These are phyloP conservation scores for Poeciliopsis gracilis DNA, from an alignment of 2,797 vertebrate genomes.

Conservation along the genomic window DNA sequence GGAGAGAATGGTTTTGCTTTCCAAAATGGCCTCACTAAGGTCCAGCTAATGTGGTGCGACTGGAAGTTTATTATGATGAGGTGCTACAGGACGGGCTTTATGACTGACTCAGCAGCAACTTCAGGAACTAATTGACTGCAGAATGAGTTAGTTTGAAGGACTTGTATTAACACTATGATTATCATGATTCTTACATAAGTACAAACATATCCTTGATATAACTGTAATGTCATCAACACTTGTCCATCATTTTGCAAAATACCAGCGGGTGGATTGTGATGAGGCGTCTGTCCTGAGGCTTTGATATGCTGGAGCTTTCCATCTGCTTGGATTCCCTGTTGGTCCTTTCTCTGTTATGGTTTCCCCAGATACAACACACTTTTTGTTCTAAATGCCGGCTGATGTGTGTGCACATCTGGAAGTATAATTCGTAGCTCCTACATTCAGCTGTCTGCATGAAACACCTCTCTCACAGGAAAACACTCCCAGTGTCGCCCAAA, in stretches of 20 bases:
- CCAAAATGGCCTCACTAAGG: conserved; percentile 51
- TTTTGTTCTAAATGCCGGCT: conserved; percentile 41
- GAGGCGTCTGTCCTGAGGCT: conserved; percentile 55
- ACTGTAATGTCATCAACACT: conserved; percentile 11
- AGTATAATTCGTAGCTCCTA: conserved; percentile 36
- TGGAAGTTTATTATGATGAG: conserved; percentile 70
- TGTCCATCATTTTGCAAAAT: conserved; percentile 43
- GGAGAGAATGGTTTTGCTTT: conserved; percentile 49
- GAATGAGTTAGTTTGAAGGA: conserved; percentile 24
- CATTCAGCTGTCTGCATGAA: conserved; percentile 56
- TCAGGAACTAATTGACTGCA: conserved; percentile 44
- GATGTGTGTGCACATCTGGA: conserved; percentile 74
- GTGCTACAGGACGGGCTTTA: conserved; percentile 61
- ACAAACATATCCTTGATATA: not conserved
- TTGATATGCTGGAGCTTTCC: conserved; percentile 46
- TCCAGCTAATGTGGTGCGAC: conserved; percentile 63
- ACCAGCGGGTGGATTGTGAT: conserved; percentile 43
- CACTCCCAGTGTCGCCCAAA: not conserved
- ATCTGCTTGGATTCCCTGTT: conserved; percentile 22
- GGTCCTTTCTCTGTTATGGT: conserved; percentile 69
- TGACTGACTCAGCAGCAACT: conserved; percentile 46
- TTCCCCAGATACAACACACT: conserved; percentile 57
- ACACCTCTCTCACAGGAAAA: conserved; percentile 33
- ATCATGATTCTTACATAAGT: not conserved
- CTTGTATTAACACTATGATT: conserved; percentile 8